Conservation (phyloP, 2,113 vertebrate species). For the Myodes glareolus region DNA sequence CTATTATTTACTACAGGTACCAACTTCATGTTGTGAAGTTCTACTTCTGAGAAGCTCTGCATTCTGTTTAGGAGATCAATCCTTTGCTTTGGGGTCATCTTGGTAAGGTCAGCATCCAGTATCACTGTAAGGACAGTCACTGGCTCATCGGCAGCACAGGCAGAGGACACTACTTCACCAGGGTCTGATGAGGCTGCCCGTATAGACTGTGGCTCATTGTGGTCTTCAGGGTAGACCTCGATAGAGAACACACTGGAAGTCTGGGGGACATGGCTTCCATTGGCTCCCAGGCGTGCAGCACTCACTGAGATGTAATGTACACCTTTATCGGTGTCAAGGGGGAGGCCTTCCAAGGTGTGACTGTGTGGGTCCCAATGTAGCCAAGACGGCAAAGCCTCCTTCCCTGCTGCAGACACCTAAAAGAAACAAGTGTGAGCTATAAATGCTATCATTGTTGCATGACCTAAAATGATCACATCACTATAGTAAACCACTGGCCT, state of each 20-base stretch:
- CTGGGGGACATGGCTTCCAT: constrained; percentile 87
- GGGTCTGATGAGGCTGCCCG: constrained; percentile 86
- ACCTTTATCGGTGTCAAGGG: constrained; percentile 95
- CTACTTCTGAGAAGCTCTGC: constrained; percentile 93
- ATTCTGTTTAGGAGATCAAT: constrained; percentile 91
- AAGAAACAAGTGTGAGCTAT: constrained; percentile 50
- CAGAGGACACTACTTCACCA: constrained; percentile 85
- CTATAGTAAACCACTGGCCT: not conserved
- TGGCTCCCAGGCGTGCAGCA: constrained; percentile 85
- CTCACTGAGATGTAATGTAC: constrained; percentile 94
- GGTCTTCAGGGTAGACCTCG: constrained; percentile 96
- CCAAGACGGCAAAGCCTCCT: constrained; percentile 93
- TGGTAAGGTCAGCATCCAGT: constrained; percentile 96
- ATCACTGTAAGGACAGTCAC: constrained; percentile 96
- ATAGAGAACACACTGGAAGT: constrained; percentile 93
- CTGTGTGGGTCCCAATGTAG: constrained; percentile 91
- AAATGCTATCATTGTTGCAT: not conserved
- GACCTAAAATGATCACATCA: not conserved
- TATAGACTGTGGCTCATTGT: constrained; percentile 90
- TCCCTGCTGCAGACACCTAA: constrained; percentile 93
- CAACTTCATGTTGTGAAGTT: constrained; percentile 94
- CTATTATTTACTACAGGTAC: constrained; percentile 97
- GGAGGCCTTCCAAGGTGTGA: constrained; percentile 92
- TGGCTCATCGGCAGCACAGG: constrained; percentile 91
- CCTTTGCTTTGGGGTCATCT: constrained; percentile 95